Evolutionary conservation across 2,888 invertebrate genomes (phyloP), one percentile per base, ranked within the genome.

Genomic region (Acronicta psi): DNA sequence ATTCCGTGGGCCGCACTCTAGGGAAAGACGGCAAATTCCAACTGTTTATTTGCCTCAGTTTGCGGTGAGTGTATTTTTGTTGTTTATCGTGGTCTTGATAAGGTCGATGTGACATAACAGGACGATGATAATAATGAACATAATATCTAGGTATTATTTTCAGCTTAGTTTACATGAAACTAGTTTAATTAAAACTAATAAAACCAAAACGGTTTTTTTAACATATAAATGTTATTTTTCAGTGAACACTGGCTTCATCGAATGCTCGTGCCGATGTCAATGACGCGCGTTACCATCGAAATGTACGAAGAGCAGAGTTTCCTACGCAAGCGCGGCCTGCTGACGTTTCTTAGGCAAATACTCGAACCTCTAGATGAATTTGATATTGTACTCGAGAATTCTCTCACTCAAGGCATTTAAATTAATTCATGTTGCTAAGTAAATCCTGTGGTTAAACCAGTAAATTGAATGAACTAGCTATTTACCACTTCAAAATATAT

Each of bases 1-100:
- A 96, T 86, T 96, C 96, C 46, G 97, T 97, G 0, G 98, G 98
- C 53, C 88, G 92, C 14, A 94, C 97, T n/a, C 95, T 98, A 18
- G 99, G 99, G 52, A 99, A 99, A 89, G 99, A 99, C 92, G 99
- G 99, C 47, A 99, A 99, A 91, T 99, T 99, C 88, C 99, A 99
- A 89, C 95, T 99, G 37, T 99, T 99, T 84, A 97, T 99, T 75
- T 99, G 99, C 87, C 95, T 99, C 31, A 97, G 98, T 82, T 96
- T 98, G 76, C 96, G 99, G 99, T 99, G 56, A 80, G 80, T 52
- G 2, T 4, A n/a, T n/a, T 9, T 11, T 9, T 18, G 13, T 5
- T 38, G 10, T 40, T 34, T 25, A 25, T 25, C 20, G 20, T 25
- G 5, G 9, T 7, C 25, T 25, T 9, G 10, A 20, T 4, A 2